Conservation (phyloP, 2,113 vertebrate genomes). For the Proteles cristata region DNA sequence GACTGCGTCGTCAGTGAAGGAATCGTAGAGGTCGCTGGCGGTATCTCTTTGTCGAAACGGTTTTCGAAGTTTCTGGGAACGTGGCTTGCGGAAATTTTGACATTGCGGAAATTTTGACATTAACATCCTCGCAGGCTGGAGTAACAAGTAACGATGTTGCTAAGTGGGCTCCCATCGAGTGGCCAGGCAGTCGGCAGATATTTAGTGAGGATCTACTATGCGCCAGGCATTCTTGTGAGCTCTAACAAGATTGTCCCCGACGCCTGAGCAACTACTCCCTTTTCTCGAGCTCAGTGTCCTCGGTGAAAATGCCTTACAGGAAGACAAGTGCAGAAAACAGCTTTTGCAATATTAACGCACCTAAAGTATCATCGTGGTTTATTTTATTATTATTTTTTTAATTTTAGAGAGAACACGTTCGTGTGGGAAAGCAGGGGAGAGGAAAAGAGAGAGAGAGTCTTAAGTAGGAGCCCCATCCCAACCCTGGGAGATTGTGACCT, state of each 20-base stretch:
- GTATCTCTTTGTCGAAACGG: conserved; percentile 26
- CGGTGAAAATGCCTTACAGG: background rate
- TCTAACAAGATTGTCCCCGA: background rate
- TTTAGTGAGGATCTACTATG: conserved; percentile 26
- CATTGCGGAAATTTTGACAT: background rate
- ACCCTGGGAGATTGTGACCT: too few species aligned
- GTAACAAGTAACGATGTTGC: background rate
- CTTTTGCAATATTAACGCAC: background rate
- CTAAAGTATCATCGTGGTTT: background rate
- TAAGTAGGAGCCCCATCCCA: too few species aligned
- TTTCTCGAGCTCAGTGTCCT: background rate
- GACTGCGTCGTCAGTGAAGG: background rate
- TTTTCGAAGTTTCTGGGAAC: conserved; percentile 15
- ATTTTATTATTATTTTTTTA: too few species aligned
- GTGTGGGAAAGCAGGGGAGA: too few species aligned
- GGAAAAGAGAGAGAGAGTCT: too few species aligned
- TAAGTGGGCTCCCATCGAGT: background rate
- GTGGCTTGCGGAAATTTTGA: background rate
- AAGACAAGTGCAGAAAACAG: background rate
- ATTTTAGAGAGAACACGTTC: too few species aligned
- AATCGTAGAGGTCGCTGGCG: background rate
- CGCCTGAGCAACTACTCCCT: background rate
- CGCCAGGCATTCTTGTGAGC: conserved; percentile 25
- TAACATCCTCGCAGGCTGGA: background rate
- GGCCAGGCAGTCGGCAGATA: conserved; percentile 8